Evolutionary conservation across 2,888 invertebrate species (phyloP).

Genomic region (Ormyrus pomaceus): DNA sequence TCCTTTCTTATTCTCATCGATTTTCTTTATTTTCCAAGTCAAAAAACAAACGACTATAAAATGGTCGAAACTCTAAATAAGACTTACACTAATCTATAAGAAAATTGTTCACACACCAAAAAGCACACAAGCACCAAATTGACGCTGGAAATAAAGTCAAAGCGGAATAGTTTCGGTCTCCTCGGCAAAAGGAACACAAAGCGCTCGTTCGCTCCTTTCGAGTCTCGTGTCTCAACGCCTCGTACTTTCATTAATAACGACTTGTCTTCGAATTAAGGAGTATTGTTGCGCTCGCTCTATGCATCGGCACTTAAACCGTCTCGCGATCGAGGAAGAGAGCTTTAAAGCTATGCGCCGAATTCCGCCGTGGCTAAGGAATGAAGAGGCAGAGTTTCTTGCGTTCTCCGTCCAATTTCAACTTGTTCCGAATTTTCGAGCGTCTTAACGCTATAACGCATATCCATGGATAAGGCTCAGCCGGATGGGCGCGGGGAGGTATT

Average conservation of each 20-base stretch:
- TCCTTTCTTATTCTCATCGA: too few relatives aligned
- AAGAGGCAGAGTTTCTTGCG: too few relatives aligned
- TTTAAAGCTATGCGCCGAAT: slow-evolving; percentile 9
- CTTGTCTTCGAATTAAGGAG: slow-evolving; percentile 34
- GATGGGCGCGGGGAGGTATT: too few relatives aligned
- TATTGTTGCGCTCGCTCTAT: slow-evolving; percentile 21
- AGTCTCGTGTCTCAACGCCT: background rate
- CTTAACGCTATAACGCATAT: too few relatives aligned
- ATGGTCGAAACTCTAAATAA: too few relatives aligned
- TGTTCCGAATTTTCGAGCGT: too few relatives aligned
- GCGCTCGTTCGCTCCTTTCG: slow-evolving; percentile 1
- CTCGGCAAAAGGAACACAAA: background rate
- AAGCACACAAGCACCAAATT: background rate
- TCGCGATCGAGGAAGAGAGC: background rate
- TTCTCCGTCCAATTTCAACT: too few relatives aligned
- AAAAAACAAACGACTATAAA: too few relatives aligned
- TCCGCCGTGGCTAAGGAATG: background rate
- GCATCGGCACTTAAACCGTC: slow-evolving; percentile 7
- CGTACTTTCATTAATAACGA: slow-evolving; percentile 21
- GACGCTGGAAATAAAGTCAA: background rate
- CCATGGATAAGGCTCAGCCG: too few relatives aligned
- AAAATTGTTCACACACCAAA: background rate
- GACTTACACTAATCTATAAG: too few relatives aligned
- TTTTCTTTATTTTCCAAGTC: too few relatives aligned
- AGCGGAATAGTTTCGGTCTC: too few relatives aligned